Conservation (phyloP, 2,113 vertebrate genomes). For the Alethe diademata region DNA sequence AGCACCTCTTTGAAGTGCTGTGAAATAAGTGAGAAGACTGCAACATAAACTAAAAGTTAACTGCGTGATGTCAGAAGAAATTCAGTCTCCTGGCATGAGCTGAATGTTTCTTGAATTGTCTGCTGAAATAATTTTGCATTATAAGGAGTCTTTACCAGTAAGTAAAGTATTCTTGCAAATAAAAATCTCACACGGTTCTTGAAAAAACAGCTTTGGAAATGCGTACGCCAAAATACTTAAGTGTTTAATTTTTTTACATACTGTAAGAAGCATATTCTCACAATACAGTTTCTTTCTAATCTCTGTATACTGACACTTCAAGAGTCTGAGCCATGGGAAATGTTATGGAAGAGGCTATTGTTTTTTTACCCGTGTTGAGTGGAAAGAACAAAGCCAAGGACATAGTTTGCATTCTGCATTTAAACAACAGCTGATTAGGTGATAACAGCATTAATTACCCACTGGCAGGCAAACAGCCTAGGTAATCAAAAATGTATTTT, state of each 20-base stretch:
- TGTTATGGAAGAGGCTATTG: neutral
- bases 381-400: conserved; percentile 9
- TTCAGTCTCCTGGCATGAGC: neutral
- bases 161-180: neutral
- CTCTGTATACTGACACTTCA: neutral
- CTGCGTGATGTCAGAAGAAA: neutral
- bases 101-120: neutral
- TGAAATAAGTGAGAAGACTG: neutral
- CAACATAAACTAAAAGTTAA: neutral
- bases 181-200: neutral
- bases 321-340: neutral
- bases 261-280: neutral
- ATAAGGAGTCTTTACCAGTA: neutral
- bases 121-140: neutral
- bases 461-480: neutral
- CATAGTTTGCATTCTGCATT: conserved; percentile 19
- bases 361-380: neutral
- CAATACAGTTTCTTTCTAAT: neutral
- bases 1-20: neutral
- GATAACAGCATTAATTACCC: conserved; percentile 46
- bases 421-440: conserved; percentile 24
- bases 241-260: neutral
- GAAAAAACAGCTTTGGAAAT: neutral
- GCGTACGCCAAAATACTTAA: neutral
- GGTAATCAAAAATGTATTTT: conserved; percentile 36